A percentile compares a stretch with the other conserved stretches of the same genome.
These are phyloP conservation scores for Meghimatium bilineatum DNA, from an alignment of 2,888 invertebrate species.

Conservation along the genomic window DNA sequence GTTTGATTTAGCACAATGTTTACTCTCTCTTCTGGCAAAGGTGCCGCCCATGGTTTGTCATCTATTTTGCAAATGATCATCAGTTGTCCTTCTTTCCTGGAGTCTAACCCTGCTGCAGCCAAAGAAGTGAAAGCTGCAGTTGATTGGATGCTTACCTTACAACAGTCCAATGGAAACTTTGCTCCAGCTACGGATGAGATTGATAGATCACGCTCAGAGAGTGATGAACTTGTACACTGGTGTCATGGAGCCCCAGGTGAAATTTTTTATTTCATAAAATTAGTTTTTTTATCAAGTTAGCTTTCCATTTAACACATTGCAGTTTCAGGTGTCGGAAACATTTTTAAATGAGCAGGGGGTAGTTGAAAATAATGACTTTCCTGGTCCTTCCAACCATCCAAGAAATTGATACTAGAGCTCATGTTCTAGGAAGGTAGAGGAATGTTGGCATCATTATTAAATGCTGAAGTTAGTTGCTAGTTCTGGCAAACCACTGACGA, in stretches of 20 bases:
- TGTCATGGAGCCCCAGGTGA: constrained; percentile 90
- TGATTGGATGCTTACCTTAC: constrained; percentile 83
- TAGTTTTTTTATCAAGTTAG: no score
- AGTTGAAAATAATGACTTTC: no score
- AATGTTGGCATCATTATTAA: no score
- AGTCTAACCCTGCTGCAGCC: constrained; percentile 80
- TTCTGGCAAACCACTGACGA: no score
- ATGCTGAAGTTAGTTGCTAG: no score
- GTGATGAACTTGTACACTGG: constrained; percentile 89
- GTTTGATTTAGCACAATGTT: background rate
- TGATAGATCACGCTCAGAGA: constrained; percentile 71
- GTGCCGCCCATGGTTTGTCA: constrained; percentile 82
- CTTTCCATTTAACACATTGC: no score
- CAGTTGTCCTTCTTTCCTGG: constrained; percentile 81
- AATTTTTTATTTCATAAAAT: background rate
- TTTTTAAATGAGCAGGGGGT: no score
- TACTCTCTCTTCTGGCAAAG: constrained; percentile 69
- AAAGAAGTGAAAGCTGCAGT: constrained; percentile 82
- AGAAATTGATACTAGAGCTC: no score
- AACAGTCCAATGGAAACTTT: constrained; percentile 86
- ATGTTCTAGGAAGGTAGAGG: no score
- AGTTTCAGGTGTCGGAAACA: no score
- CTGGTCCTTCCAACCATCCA: no score
- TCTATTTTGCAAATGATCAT: constrained; percentile 84
- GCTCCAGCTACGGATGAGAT: constrained; percentile 86